Percentiles rank a stretch among this genome's conserved stretches.
phyloP scores from a whole-genome alignment of 1,140 invertebrate species.

The Trichogramma pretiosum region DNA sequence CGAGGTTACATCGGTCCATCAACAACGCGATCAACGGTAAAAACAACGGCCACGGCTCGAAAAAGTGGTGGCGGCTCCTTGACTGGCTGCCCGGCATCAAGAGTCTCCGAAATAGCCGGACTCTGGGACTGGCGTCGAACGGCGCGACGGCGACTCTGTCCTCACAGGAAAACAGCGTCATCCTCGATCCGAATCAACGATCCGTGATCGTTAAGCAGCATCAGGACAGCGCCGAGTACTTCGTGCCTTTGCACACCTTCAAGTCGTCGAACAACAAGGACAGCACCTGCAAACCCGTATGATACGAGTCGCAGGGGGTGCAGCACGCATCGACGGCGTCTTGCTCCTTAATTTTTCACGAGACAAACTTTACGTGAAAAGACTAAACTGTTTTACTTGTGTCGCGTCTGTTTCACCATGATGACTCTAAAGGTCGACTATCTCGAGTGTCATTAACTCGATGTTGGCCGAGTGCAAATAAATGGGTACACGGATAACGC shows the following conservation, averaged over 20 bases:
- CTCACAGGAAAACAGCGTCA: neutral
- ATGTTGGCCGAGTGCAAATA: too few species aligned
- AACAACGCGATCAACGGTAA: conserved; percentile 5
- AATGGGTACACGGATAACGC: too few species aligned
- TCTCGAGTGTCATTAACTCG: too few species aligned
- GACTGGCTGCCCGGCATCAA: conserved; percentile 35
- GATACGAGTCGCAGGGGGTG: conserved; percentile 10
- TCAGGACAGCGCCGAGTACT: conserved; percentile 32
- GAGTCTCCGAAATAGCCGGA: neutral
- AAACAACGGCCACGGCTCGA: conserved; percentile 13
- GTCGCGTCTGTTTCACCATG: too few species aligned
- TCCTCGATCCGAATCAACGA: conserved; percentile 18
- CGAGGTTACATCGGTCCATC: conserved; percentile 8
- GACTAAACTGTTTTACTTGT: too few species aligned
- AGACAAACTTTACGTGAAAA: too few species aligned
- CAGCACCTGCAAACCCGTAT: conserved; percentile 27
- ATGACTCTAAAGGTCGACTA: too few species aligned
- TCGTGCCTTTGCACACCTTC: conserved; percentile 33
- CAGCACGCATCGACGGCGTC: neutral
- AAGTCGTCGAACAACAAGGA: conserved; percentile 31
- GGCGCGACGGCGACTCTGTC: neutral
- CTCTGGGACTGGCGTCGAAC: too few species aligned
- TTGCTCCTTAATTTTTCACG: too few species aligned
- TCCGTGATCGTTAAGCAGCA: conserved; percentile 17
- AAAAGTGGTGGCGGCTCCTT: conserved; percentile 36